Conservation (phyloP, 2,113 vertebrate species). For the Gallinago undulata region DNA sequence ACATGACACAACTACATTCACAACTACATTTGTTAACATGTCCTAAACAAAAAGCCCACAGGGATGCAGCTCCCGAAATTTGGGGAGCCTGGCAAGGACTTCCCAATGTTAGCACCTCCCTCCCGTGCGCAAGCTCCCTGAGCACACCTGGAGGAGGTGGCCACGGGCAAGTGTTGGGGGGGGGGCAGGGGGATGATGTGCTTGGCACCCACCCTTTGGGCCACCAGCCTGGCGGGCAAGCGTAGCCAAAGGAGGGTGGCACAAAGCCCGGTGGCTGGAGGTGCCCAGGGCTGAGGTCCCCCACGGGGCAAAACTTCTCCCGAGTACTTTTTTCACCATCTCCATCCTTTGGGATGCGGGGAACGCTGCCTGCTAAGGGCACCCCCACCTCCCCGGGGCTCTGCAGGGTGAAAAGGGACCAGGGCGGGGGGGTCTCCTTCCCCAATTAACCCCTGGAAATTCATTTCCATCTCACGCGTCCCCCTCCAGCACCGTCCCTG, state of each 20-base stretch:
- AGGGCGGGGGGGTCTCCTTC: background rate
- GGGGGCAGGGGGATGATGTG: background rate
- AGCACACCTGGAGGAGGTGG: background rate
- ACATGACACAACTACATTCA: too few relatives aligned
- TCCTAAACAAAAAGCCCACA: too few relatives aligned
- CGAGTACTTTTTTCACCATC: too few relatives aligned
- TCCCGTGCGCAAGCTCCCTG: background rate
- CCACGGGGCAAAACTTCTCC: background rate
- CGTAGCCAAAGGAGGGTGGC: background rate
- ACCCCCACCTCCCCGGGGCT: background rate
- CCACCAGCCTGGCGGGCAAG: background rate
- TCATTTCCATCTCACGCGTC: fast-evolving
- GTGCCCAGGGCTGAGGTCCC: background rate
- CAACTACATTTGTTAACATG: too few relatives aligned
- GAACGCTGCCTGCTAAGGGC: background rate
- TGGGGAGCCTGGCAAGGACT: constrained; percentile 23
- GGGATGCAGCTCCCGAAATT: background rate
- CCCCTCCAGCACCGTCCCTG: fast-evolving
- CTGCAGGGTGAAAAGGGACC: fast-evolving
- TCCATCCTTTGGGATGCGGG: background rate
- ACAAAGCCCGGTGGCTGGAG: background rate
- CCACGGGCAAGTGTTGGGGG: background rate
- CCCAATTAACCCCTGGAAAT: fast-evolving
- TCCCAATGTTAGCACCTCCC: constrained; percentile 41
- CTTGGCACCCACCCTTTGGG: fast-evolving